Evolutionary conservation across 2,113 vertebrate species (phyloP).

Genomic region (Gobius niger): DNA sequence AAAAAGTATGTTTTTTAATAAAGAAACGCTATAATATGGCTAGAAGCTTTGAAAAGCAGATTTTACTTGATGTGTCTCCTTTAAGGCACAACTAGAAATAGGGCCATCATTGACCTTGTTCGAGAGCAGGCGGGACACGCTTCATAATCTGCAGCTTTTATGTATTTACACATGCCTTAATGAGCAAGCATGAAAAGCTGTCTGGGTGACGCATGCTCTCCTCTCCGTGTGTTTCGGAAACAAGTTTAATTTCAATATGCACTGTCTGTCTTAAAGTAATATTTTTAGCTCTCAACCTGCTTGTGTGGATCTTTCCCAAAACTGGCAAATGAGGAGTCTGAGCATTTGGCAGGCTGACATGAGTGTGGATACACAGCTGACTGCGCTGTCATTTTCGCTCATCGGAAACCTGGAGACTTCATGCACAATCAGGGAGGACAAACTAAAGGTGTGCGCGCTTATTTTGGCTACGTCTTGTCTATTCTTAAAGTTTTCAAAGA

Average conservation of each 20-base stretch:
- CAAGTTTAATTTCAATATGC: conserved; percentile 23
- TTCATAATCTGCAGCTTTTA: conserved; percentile 32
- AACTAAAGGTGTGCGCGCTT: conserved; percentile 41
- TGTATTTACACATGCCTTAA: conserved; percentile 45
- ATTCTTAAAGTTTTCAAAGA: background rate
- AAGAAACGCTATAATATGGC: too few species aligned
- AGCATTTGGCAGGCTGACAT: conserved; percentile 66
- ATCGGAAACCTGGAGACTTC: conserved; percentile 50
- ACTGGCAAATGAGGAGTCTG: conserved; percentile 51
- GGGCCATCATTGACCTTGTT: conserved; percentile 61
- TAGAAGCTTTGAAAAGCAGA: too few species aligned
- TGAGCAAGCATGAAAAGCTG: conserved; percentile 27
- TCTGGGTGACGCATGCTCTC: conserved; percentile 33
- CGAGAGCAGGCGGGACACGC: conserved; percentile 37
- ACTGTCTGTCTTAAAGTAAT: conserved; percentile 14
- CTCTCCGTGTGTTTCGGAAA: background rate
- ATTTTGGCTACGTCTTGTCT: conserved; percentile 1
- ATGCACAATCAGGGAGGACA: conserved; percentile 36
- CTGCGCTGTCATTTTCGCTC: conserved; percentile 58
- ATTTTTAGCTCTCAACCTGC: conserved; percentile 39
- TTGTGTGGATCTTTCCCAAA: conserved; percentile 54
- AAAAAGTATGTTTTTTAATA: too few species aligned
- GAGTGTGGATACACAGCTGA: conserved; percentile 54
- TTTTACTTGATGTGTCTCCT: conserved; percentile 1
- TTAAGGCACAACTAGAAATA: conserved; percentile 49